Conservation (phyloP, 2,888 invertebrate species). For the Hydriomena furcata region DNA sequence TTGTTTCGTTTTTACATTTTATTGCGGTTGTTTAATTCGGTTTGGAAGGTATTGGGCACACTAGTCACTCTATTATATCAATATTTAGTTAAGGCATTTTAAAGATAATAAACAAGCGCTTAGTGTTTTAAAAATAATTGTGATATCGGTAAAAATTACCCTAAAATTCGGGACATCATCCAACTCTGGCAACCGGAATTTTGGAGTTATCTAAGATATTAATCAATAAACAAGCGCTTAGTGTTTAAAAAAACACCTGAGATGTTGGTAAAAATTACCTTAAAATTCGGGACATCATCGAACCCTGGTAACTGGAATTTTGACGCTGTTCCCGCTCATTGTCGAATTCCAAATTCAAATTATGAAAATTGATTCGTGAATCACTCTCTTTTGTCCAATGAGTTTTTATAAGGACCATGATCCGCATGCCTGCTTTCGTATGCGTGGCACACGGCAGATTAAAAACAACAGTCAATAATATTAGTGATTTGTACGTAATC, state of each 20-base stretch:
- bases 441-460: constrained; percentile 39
- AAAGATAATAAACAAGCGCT: not conserved
- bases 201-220: no score
- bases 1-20: constrained; percentile 39
- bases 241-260: no score
- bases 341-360: constrained; percentile 24
- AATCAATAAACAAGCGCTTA: no score
- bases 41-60: constrained; percentile 25
- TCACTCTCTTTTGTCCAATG: constrained; percentile 21
- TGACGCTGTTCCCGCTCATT: not conserved
- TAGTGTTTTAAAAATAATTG: no score
- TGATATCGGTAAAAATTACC: no score
- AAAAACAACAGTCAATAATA: constrained; percentile 33
- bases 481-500: constrained; percentile 32
- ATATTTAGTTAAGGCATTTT: not conserved
- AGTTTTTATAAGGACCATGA: constrained; percentile 30
- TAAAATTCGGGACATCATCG: not conserved
- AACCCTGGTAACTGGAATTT: constrained; percentile 7
- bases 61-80: constrained; percentile 2
- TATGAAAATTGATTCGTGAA: constrained; percentile 22
- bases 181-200: constrained; percentile 7
- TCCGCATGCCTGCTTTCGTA: constrained; percentile 27
- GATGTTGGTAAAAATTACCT: no score
- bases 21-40: constrained; percentile 25
- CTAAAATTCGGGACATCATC: not conserved